phyloP scores from a whole-genome alignment of 64 coral and sea anemone species.

The Orbicella faveolata region DNA sequence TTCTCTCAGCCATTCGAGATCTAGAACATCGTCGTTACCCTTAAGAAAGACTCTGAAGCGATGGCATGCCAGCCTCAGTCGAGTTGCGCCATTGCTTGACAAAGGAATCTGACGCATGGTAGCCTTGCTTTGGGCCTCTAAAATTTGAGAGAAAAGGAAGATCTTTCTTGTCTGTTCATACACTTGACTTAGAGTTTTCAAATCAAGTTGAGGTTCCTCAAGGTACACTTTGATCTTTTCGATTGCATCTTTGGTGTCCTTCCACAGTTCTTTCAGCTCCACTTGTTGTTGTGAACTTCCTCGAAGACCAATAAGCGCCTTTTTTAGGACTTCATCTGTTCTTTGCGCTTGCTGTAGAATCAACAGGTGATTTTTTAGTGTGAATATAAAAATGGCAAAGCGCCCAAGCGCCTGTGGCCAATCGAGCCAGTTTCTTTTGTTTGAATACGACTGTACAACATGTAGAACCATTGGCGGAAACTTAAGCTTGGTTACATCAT shows the following conservation, averaged over 20 bases:
- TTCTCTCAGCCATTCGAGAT: background rate
- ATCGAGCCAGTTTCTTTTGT: background rate
- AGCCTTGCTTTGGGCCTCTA: conserved; percentile 3
- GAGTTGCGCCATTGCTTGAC: background rate
- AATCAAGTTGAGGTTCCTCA: background rate
- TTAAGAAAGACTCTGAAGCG: background rate
- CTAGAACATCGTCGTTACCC: background rate
- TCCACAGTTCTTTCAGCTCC: background rate
- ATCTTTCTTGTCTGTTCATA: background rate
- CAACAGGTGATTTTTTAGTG: background rate
- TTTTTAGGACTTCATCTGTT: no score
- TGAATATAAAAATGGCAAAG: background rate
- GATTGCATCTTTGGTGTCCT: background rate
- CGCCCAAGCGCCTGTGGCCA: background rate
- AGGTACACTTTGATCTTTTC: background rate
- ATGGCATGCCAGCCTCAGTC: background rate
- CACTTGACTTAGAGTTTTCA: background rate
- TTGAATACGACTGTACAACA: background rate
- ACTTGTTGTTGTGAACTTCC: background rate
- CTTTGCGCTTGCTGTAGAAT: background rate
- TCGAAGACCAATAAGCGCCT: background rate
- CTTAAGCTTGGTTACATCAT: background rate
- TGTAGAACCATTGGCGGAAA: background rate
- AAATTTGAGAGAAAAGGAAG: background rate
- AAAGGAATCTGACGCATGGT: background rate